Base-by-base conservation (phyloP, 2,797 vertebrate species). In the Poeciliopsis turneri region DNA sequence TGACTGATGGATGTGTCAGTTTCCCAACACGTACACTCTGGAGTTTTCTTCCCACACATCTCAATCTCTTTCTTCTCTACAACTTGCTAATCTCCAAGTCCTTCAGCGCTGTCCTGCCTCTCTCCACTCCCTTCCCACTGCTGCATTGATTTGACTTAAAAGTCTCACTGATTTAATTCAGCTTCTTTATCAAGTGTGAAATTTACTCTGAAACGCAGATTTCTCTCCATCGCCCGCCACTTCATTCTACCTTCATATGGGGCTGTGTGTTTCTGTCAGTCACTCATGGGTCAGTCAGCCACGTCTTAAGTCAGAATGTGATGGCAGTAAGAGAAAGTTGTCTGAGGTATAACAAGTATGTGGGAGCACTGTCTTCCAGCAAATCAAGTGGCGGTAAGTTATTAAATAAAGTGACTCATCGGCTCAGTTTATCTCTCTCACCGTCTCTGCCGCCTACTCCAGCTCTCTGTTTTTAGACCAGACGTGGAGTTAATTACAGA, bases 161-260 rank as follows among this genome's bases (percentile, higher is more conserved):
- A 85, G 77, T 90, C 78, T 57, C 74, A 23, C 71, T 78, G 82
- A 87, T 92, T 91, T 83, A 84, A 90, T 90, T 87, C 51, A 61
- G 76, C 64, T 87, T 79, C 77, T 89, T 89, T 74, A 87, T 92
- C 85, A 88, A 77, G 87, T 90, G 86, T 90, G 87, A 89, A 91
- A 92, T 90, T 80, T 77, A 84, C 75, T 82, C 82, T 57, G 76
- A 74, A 87, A 83, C 61, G 82, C n/a, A 5, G 59, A 72, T 73
- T 84, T 79, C 61, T 41, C 36, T 41, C 47, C 28, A 11, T 72
- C 59, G 18, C 61, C 51, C 5, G 4, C 46, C 69, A 25, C 77
- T 46, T 43, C 59, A 25, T 71, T 66, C 64, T 57, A 39, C 55
- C 75, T 30, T 3, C 33, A 46, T 70, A 25, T 8, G 2, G 33